Conservation (phyloP, 2,888 invertebrate species). For the Sipha maydis region DNA sequence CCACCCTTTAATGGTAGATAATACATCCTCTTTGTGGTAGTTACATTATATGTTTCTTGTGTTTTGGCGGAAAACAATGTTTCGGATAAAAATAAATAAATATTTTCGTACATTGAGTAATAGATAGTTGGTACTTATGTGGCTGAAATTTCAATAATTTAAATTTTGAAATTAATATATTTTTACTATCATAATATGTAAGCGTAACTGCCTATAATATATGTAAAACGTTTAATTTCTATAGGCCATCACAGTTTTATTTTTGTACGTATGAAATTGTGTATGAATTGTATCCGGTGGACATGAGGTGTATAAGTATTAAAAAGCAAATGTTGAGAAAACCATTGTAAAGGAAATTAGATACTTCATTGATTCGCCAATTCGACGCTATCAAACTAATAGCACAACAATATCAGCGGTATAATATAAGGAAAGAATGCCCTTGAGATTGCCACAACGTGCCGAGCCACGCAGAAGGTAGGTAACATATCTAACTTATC, state of each 20-base stretch:
- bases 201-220: too few species aligned
- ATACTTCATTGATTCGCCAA: conserved; percentile 13
- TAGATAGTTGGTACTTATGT: too few species aligned
- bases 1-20: background rate
- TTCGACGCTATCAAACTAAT: background rate
- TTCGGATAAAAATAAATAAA: background rate
- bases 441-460: background rate
- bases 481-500: background rate
- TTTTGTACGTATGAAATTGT: background rate
- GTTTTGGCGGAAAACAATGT: background rate
- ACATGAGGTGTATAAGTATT: background rate
- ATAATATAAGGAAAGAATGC: background rate
- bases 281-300: background rate
- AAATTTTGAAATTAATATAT: too few species aligned
- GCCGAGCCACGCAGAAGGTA: background rate
- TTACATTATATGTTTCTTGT: background rate
- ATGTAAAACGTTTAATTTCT: too few species aligned
- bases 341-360: conserved; percentile 16
- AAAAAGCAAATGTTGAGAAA: background rate
- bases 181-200: too few species aligned
- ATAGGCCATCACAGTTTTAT: background rate
- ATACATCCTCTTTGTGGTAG: background rate
- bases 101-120: background rate
- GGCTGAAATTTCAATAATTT: too few species aligned
- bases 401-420: background rate